Percentiles rank a stretch among this genome's conserved stretches.
These are phyloP conservation scores for Drosophila prolongata DNA, from an alignment of 2,888 invertebrate genomes.

Conservation along the genomic window DNA sequence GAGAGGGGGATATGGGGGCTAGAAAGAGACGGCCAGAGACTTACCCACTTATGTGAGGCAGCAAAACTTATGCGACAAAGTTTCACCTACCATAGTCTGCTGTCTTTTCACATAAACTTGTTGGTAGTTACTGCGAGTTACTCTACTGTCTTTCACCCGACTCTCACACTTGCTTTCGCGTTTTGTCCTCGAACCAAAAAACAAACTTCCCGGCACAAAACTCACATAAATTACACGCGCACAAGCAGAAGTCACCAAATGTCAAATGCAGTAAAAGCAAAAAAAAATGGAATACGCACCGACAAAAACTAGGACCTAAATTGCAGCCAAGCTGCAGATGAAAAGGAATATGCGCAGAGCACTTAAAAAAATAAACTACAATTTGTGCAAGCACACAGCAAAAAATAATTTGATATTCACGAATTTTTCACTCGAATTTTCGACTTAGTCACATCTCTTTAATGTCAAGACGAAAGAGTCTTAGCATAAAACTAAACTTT, in stretches of 20 bases:
- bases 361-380: conserved; percentile 1
- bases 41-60: conserved; percentile 70
- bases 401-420: background rate
- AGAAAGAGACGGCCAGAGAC: conserved; percentile 22
- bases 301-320: conserved; percentile 53
- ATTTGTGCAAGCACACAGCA: background rate
- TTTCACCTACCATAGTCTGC: conserved; percentile 47
- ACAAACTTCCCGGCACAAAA: conserved; percentile 64
- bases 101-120: conserved; percentile 71
- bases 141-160: conserved; percentile 16
- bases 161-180: conserved; percentile 13
- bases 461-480: too few relatives aligned
- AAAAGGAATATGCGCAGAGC: background rate
- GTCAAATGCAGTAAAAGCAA: conserved; percentile 69
- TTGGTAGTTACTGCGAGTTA: conserved; percentile 56
- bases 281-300: conserved; percentile 21
- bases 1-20: conserved; percentile 37
- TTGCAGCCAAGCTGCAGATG: conserved; percentile 48
- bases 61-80: conserved; percentile 71
- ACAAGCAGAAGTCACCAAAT: conserved; percentile 71
- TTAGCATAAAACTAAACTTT: too few relatives aligned
- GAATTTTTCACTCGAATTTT: too few relatives aligned
- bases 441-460: too few relatives aligned
- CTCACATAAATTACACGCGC: conserved; percentile 76
- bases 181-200: conserved; percentile 49